phyloP scores from a whole-genome alignment of 2,888 invertebrate genomes.

The Cyrtodaria siliqua region DNA sequence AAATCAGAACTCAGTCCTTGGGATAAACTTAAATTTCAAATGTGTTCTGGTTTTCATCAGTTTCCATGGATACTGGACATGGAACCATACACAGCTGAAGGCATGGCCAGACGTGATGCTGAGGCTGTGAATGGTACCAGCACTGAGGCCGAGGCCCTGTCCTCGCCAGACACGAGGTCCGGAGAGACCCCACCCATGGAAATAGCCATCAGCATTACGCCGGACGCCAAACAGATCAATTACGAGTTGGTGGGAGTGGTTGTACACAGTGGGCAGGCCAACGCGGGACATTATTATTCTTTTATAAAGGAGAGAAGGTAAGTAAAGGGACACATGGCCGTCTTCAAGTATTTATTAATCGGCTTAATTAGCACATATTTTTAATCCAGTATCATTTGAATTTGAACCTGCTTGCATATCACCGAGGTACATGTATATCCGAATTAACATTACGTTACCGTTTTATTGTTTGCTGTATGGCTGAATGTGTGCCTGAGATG shows the following conservation, averaged over 20 bases:
- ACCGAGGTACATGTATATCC: no score
- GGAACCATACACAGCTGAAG: conserved; percentile 87
- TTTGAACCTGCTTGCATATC: no score
- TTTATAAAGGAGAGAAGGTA: conserved; percentile 86
- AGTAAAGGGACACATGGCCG: no score
- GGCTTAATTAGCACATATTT: background rate
- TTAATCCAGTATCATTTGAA: no score
- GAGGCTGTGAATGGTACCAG: conserved; percentile 43
- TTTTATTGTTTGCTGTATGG: no score
- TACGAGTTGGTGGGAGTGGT: conserved; percentile 87
- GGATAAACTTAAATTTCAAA: no score
- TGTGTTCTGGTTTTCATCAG: conserved; percentile 76
- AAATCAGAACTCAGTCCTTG: no score
- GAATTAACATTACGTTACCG: no score
- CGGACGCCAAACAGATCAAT: conserved; percentile 79
- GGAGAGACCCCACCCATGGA: conserved; percentile 60
- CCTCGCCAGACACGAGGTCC: conserved; percentile 50
- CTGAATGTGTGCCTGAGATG: no score
- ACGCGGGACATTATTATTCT: conserved; percentile 88
- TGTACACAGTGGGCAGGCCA: conserved; percentile 88
- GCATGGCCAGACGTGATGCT: conserved; percentile 81
- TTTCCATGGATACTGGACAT: conserved; percentile 87
- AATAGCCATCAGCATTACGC: conserved; percentile 64
- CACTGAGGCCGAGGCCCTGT: conserved; percentile 49
- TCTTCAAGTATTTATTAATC: no score